Percentiles rank a stretch among this genome's conserved stretches.
These are phyloP conservation scores for Elephas maximus DNA, from an alignment of 2,113 vertebrate species.

Conservation along the genomic window DNA sequence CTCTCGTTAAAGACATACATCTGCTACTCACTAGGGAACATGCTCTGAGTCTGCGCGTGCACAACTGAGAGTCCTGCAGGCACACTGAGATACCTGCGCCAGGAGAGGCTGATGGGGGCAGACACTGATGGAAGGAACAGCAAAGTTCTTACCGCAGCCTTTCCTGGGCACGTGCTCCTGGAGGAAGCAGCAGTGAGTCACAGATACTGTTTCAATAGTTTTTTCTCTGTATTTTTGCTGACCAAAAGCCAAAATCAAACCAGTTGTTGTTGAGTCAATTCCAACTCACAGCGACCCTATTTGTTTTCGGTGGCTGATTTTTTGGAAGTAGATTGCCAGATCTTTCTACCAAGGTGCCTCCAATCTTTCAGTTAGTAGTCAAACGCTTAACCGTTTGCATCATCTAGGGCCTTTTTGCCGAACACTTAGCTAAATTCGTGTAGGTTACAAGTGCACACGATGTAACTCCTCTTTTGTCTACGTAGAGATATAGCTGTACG, in stretches of 20 bases:
- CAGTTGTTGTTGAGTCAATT: not conserved
- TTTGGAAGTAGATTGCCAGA: not conserved
- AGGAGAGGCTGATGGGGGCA: not conserved
- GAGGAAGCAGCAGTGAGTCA: not conserved
- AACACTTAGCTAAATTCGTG: not conserved
- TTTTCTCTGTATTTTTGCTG: not conserved
- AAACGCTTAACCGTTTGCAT: too few relatives aligned
- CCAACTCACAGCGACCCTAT: too few relatives aligned
- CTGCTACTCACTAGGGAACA: not conserved
- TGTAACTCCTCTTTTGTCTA: not conserved
- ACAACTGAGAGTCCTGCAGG: accelerated
- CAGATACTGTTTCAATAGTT: not conserved
- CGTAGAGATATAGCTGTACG: too few relatives aligned
- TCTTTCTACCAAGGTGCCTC: too few relatives aligned
- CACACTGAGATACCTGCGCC: accelerated
- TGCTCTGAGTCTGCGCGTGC: accelerated
- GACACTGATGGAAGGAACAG: accelerated
- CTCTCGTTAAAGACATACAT: not conserved
- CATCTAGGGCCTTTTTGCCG: not conserved
- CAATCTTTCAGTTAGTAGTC: too few relatives aligned
- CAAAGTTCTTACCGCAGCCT: not conserved
- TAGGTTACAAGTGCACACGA: not conserved
- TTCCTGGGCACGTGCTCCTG: not conserved
- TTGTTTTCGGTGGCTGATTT: not conserved
- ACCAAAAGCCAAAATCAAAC: not conserved